Evolutionary conservation across 2,797 vertebrate genomes (phyloP).

Genomic region (Syndactyla subalaris): DNA sequence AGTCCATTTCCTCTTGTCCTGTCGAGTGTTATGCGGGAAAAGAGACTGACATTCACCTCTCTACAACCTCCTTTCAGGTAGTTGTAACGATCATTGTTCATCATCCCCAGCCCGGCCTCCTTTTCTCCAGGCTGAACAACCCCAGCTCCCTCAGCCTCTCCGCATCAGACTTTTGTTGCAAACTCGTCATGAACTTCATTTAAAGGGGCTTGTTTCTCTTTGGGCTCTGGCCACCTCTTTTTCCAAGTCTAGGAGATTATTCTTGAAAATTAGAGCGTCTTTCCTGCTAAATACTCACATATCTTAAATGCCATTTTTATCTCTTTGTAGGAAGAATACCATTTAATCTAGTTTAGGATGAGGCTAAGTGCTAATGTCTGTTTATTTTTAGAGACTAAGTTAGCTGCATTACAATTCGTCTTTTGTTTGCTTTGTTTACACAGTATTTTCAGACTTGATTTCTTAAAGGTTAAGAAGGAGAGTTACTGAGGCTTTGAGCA

Average conservation of each 20-base stretch:
- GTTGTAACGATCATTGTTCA: background rate
- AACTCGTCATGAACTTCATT: background rate
- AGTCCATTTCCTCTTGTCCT: background rate
- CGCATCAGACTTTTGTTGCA: background rate
- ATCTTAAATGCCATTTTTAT: background rate
- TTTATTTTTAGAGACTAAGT: background rate
- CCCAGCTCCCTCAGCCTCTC: background rate
- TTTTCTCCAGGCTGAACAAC: background rate
- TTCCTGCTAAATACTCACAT: background rate
- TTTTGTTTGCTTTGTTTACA: conserved; percentile 12
- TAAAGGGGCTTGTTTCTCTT: background rate
- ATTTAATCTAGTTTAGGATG: background rate
- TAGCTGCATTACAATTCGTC: background rate
- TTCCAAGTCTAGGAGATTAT: background rate
- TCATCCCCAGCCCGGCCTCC: background rate
- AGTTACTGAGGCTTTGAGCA: background rate
- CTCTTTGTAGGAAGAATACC: background rate
- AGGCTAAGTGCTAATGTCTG: background rate
- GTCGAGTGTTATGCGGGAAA: background rate
- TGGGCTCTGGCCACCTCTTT: background rate
- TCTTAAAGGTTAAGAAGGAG: background rate
- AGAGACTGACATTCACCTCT: background rate
- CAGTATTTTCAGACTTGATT: background rate
- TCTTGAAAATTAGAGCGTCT: background rate
- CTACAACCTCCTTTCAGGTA: background rate